phyloP scores from a whole-genome alignment of 2,888 invertebrate genomes.

The Horisme vitalbata region DNA sequence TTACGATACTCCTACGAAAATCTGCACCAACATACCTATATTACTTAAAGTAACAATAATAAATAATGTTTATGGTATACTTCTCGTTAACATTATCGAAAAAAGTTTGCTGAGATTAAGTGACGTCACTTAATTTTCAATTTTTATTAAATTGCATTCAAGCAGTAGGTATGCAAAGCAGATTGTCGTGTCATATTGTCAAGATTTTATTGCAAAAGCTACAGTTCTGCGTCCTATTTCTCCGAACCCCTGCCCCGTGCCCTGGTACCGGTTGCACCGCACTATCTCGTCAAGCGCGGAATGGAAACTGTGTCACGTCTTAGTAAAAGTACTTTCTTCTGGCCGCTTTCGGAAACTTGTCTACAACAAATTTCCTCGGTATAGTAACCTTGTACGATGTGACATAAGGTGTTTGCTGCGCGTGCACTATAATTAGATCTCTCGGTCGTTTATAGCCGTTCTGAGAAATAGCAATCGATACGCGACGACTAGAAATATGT shows the following conservation, averaged over 20 bases:
- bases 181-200: conserved; percentile 14
- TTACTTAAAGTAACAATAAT: background rate
- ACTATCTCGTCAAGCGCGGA: conserved; percentile 58
- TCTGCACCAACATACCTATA: no score
- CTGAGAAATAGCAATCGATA: conserved; percentile 61
- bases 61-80: conserved; percentile 1
- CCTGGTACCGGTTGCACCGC: conserved; percentile 30
- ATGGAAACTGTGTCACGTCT: conserved; percentile 80
- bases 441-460: conserved; percentile 53
- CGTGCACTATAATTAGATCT: conserved; percentile 67
- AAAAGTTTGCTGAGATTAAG: conserved; percentile 10
- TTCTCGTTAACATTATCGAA: conserved; percentile 2
- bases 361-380: conserved; percentile 71
- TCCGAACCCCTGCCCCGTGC: conserved; percentile 26
- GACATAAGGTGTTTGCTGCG: conserved; percentile 68
- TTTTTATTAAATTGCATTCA: conserved; percentile 6
- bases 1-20: no score
- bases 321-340: conserved; percentile 82
- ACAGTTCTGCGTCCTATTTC: conserved; percentile 42
- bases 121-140: conserved; percentile 8
- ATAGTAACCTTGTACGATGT: conserved; percentile 72
- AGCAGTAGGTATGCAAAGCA: conserved; percentile 13
- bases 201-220: conserved; percentile 23
- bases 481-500: no score
- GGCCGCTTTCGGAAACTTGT: conserved; percentile 79